These are phyloP conservation scores for Ciona savignyi DNA, from an alignment of 23 tunicate genomes.

Conservation along the genomic window DNA sequence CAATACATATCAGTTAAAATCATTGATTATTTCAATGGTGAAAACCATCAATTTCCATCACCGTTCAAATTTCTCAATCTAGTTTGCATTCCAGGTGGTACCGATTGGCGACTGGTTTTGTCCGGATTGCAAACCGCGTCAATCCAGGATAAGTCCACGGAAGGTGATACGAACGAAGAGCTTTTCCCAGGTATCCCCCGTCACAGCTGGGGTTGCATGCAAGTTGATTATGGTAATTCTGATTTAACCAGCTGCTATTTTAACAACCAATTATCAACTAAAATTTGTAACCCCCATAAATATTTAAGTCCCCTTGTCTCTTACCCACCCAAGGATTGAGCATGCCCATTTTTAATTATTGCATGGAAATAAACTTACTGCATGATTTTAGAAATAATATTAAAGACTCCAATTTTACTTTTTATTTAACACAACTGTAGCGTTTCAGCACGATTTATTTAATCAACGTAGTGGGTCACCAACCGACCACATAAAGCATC, in stretches of 20 bases:
- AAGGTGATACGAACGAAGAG: conserved; percentile 66
- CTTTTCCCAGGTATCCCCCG: conserved; percentile 49
- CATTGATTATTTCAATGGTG: neutral
- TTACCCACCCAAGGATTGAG: neutral
- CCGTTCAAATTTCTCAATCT: neutral
- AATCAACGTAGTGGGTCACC: too few species aligned
- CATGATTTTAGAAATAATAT: neutral
- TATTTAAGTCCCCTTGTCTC: neutral
- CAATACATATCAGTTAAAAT: too few species aligned
- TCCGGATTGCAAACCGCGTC: conserved; percentile 77
- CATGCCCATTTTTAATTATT: neutral
- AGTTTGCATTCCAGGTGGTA: conserved; percentile 28
- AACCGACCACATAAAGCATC: too few species aligned
- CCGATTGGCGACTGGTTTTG: conserved; percentile 92
- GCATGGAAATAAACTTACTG: neutral
- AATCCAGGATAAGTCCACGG: conserved; percentile 55
- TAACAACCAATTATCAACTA: neutral
- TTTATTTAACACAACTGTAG: too few species aligned
- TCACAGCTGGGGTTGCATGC: neutral
- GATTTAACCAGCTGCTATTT: too few species aligned
- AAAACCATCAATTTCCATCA: neutral
- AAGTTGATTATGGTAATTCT: neutral
- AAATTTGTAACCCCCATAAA: neutral
- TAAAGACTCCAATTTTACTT: too few species aligned
- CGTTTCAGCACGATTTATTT: too few species aligned